phyloP scores from a whole-genome alignment of 1,140 invertebrate genomes.

The Eulimnadia texana region DNA sequence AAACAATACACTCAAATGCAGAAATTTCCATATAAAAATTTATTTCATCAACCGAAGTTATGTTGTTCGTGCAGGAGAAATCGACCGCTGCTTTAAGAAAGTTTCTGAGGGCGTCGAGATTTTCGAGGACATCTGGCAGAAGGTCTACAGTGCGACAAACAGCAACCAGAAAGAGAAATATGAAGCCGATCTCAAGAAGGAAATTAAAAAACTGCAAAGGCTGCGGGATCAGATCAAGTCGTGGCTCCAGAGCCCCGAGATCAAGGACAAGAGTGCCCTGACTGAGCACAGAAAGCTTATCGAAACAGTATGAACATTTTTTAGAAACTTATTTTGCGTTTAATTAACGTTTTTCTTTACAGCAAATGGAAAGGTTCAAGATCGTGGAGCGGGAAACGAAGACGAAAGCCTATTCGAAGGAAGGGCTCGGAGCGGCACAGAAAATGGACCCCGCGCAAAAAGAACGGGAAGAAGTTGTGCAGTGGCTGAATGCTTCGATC shows the following conservation, averaged over 20 bases:
- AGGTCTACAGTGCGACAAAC: conserved; percentile 96
- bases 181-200: conserved; percentile 99
- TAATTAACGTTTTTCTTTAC: conserved; percentile 11
- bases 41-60: no score
- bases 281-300: conserved; percentile 94
- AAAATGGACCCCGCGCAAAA: conserved; percentile 97
- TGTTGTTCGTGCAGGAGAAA: conserved; percentile 76
- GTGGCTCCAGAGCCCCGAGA: conserved; percentile 97
- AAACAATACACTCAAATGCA: no score
- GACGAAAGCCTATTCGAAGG: conserved; percentile 99
- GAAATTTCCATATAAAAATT: no score
- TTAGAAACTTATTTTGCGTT: background rate
- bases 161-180: conserved; percentile 99
- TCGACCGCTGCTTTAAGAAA: conserved; percentile 98
- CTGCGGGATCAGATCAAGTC: conserved; percentile 99
- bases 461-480: conserved; percentile 86
- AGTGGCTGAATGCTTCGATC: conserved; percentile 84
- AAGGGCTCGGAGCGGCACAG: conserved; percentile 92
- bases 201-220: conserved; percentile 99
- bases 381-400: conserved; percentile 98
- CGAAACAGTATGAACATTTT: conserved; percentile 62
- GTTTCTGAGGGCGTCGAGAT: conserved; percentile 96
- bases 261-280: conserved; percentile 95
- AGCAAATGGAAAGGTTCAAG: conserved; percentile 99
- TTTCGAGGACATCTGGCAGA: conserved; percentile 98